phyloP scores from a whole-genome alignment of 2,797 vertebrate genomes.

The Betta splendens region DNA sequence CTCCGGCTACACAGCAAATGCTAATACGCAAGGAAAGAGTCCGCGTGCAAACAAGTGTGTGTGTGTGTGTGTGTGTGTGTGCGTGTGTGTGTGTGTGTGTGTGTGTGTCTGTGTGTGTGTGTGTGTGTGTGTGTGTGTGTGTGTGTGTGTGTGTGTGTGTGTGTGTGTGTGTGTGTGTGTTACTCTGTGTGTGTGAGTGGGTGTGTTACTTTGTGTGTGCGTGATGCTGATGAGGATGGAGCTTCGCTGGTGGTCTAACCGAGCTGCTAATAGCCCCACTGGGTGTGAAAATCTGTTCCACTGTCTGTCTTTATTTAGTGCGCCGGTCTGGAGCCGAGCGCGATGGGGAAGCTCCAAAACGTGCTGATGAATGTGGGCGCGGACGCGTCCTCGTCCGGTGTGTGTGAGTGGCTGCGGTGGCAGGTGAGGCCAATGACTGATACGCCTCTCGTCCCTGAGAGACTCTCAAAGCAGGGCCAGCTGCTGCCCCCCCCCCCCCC shows the following conservation, averaged over 20 bases:
- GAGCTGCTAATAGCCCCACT: conserved; percentile 74
- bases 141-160: conserved; percentile 43
- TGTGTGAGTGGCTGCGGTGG: conserved; percentile 18
- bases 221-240: conserved; percentile 70
- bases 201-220: conserved; percentile 57
- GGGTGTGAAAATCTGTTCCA: conserved; percentile 74
- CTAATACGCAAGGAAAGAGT: conserved; percentile 11
- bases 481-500: conserved; percentile 43
- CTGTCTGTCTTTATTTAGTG: conserved; percentile 78
- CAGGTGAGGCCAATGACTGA: conserved; percentile 26
- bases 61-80: background rate
- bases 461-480: conserved; percentile 63
- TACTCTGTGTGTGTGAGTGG: conserved; percentile 2
- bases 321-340: conserved; percentile 43
- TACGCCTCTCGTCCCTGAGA: conserved; percentile 59
- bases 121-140: conserved; percentile 38
- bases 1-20: background rate
- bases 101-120: conserved; percentile 1
- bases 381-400: conserved; percentile 13
- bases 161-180: background rate
- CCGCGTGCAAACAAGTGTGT: background rate
- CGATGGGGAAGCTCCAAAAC: conserved; percentile 36
- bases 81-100: background rate
- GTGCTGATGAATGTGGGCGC: conserved; percentile 40
- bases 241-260: conserved; percentile 72